Conservation (phyloP, 2,113 vertebrate genomes). For the Varanus komodoensis region DNA sequence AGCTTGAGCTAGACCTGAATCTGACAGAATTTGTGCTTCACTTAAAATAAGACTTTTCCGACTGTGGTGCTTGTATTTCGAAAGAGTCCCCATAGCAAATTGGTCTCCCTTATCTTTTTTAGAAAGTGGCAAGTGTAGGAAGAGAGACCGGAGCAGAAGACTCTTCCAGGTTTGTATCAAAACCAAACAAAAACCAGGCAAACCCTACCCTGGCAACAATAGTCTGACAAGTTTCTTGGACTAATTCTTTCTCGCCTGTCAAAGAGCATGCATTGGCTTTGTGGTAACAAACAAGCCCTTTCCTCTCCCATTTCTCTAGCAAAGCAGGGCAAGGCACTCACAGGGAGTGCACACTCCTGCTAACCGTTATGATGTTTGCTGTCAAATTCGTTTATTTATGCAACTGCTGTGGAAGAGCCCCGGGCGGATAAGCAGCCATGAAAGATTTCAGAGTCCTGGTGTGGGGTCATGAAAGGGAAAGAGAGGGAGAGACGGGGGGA, state of each 20-base stretch:
- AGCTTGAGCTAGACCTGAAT: neutral
- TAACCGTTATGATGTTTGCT: constrained; percentile 88
- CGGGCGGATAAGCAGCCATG: constrained; percentile 82
- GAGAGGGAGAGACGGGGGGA: constrained; percentile 42
- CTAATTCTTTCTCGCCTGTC: constrained; percentile 85
- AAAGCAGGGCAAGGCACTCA: constrained; percentile 76
- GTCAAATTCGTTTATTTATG: constrained; percentile 92
- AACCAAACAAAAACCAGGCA: constrained; percentile 33
- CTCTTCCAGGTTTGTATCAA: constrained; percentile 45
- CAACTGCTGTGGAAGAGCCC: constrained; percentile 83
- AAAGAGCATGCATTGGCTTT: constrained; percentile 78
- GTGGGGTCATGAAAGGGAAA: constrained; percentile 86
- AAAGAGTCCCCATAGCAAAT: neutral
- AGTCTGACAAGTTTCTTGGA: constrained; percentile 80
- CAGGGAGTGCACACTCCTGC: constrained; percentile 81
- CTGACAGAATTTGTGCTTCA: neutral
- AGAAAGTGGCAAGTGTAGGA: neutral
- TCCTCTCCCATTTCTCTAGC: constrained; percentile 75
- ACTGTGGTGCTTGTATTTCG: neutral
- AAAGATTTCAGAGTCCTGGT: constrained; percentile 88
- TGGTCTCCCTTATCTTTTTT: neutral
- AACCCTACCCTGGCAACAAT: constrained; percentile 54
- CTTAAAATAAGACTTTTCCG: neutral
- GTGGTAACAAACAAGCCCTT: constrained; percentile 72
- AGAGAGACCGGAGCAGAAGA: constrained; percentile 6